Percentiles rank a stretch among this genome's conserved stretches.
Conservation (phyloP, 2,888 invertebrate species). For the Ochropleura leucogaster region DNA sequence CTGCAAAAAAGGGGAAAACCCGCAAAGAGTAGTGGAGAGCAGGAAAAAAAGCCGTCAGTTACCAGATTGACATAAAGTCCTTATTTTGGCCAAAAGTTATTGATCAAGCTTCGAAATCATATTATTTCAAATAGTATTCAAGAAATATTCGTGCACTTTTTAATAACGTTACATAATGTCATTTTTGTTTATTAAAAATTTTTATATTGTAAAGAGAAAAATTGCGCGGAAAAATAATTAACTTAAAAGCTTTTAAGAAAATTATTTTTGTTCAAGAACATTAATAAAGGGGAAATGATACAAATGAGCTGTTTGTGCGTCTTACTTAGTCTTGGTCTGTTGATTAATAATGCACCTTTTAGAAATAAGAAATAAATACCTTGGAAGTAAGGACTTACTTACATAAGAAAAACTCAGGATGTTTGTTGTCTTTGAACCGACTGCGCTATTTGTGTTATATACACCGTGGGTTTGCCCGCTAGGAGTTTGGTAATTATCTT, state of each 20-base stretch:
- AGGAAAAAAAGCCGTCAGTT: constrained; percentile 70
- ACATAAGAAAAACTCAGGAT: background rate
- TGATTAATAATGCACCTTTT: constrained; percentile 11
- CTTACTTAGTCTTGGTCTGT: constrained; percentile 17
- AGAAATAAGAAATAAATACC: constrained; percentile 1
- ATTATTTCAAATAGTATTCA: background rate
- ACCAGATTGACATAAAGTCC: constrained; percentile 42
- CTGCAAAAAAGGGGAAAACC: too few species aligned
- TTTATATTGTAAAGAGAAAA: background rate
- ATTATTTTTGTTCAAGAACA: constrained; percentile 22
- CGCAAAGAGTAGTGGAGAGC: background rate
- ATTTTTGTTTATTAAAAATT: too few species aligned
- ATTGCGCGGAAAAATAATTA: constrained; percentile 23
- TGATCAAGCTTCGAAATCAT: constrained; percentile 16
- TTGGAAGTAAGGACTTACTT: too few species aligned
- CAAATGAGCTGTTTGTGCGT: constrained; percentile 22
- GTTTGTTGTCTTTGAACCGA: background rate
- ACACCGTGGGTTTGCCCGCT: background rate
- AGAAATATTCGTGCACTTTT: background rate
- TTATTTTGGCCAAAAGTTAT: constrained; percentile 21
- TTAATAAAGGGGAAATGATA: constrained; percentile 32
- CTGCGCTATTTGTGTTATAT: background rate
- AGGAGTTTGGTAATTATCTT: background rate
- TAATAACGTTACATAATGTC: background rate
- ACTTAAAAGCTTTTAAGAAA: constrained; percentile 34